Evolutionary conservation across 2,888 invertebrate species (phyloP).

Genomic region (Geotrupes spiniger): DNA sequence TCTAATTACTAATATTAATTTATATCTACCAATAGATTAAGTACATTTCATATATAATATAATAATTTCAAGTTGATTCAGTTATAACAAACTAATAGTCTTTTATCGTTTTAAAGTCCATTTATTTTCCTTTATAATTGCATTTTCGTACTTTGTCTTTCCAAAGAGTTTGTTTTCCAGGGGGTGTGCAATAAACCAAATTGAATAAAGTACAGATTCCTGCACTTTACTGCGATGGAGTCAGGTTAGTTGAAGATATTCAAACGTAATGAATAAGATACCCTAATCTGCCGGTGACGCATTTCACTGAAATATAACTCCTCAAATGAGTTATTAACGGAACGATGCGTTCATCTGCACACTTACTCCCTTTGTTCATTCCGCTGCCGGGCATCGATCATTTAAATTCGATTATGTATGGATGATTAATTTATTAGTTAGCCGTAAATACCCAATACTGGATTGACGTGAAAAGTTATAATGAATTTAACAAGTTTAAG

Average conservation of each 20-base stretch:
- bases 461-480: no score
- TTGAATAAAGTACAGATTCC: no score
- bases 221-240: no score
- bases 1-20: no score
- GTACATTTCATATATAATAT: no score
- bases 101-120: no score
- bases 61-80: no score
- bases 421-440: slow-evolving; percentile 9
- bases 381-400: slow-evolving; percentile 11
- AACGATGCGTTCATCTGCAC: slow-evolving; percentile 4
- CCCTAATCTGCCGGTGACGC: slow-evolving; percentile 26
- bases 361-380: slow-evolving; percentile 11
- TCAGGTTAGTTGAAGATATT: no score
- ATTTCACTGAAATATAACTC: slow-evolving; percentile 5
- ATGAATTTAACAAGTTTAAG: no score
- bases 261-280: slow-evolving; percentile 26
- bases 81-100: no score
- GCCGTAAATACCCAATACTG: slow-evolving; percentile 1
- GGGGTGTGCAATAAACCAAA: no score
- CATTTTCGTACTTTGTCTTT: background rate
- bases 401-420: slow-evolving; percentile 17
- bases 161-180: background rate
- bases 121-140: background rate
- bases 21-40: no score
- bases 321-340: slow-evolving; percentile 12